Percentiles rank a stretch among this genome's conserved stretches.
Conservation (phyloP, 2,113 vertebrate species). For the Ciconia boyciana region DNA sequence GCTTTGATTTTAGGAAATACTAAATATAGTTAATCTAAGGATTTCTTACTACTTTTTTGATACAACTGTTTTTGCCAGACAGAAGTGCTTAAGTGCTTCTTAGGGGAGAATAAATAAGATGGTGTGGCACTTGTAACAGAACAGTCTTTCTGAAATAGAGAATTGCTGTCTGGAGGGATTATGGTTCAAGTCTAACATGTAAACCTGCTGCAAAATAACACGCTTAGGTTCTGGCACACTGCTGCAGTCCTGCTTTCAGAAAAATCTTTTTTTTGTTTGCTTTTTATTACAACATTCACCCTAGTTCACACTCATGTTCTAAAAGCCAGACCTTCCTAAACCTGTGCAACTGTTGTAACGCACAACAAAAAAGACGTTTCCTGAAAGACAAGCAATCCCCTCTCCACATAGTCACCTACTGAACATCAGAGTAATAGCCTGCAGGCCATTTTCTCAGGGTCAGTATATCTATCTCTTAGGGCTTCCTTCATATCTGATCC, state of each 20-base stretch:
- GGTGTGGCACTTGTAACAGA: background rate
- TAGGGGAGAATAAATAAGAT: background rate
- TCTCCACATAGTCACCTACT: background rate
- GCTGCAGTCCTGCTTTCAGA: background rate
- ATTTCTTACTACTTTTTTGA: background rate
- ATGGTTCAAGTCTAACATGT: background rate
- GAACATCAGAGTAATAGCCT: background rate
- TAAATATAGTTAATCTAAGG: conserved; percentile 12
- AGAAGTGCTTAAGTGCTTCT: background rate
- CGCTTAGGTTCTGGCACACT: background rate
- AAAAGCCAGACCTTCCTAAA: background rate
- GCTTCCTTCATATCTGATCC: background rate
- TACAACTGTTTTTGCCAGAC: background rate
- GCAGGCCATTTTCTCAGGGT: background rate
- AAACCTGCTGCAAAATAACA: background rate
- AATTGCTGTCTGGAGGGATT: background rate
- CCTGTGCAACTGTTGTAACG: background rate
- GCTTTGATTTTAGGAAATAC: conserved; percentile 40
- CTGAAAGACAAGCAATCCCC: background rate
- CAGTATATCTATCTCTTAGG: background rate
- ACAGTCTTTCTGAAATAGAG: background rate
- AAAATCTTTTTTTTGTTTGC: background rate
- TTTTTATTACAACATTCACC: background rate
- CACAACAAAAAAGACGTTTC: background rate
- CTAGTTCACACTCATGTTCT: background rate